phyloP scores from a whole-genome alignment of 2,797 vertebrate genomes.

The Acanthurus tractus region DNA sequence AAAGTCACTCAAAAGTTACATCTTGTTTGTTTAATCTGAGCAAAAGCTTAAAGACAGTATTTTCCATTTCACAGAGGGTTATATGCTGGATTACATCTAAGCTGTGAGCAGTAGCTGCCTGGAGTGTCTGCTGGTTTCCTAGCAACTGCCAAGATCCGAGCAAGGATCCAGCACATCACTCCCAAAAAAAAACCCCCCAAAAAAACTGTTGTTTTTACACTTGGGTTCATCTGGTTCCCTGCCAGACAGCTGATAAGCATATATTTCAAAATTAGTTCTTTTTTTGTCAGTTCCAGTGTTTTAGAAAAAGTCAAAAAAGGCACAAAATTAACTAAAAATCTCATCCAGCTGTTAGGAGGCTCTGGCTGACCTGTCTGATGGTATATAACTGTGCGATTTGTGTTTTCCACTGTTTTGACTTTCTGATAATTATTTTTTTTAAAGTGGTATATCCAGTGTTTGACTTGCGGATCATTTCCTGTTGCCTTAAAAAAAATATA shows the following conservation, averaged over 20 bases:
- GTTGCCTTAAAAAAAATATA: not conserved
- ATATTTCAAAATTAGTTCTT: not conserved
- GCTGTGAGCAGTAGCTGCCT: constrained; percentile 2
- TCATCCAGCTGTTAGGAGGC: not conserved
- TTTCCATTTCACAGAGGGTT: not conserved
- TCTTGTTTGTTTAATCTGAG: not conserved
- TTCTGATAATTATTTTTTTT: not conserved
- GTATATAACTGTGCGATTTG: not conserved
- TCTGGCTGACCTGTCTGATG: not conserved
- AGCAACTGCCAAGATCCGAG: constrained; percentile 3
- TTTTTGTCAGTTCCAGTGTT: not conserved
- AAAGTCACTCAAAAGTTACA: not conserved
- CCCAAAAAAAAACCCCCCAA: not conserved
- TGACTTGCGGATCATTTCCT: not conserved
- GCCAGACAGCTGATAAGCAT: not conserved
- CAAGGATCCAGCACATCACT: not conserved
- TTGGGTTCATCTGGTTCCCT: not conserved
- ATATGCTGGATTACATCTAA: not conserved
- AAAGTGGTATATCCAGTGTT: not conserved
- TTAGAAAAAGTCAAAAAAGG: not conserved
- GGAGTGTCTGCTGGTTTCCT: not conserved
- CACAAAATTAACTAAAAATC: not conserved
- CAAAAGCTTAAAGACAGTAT: not conserved
- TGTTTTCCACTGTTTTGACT: not conserved
- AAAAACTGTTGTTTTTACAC: not conserved